Evolutionary conservation across 2,797 vertebrate genomes (phyloP), one percentile per base, ranked within the genome.

Genomic region (Syncerus caffer): DNA sequence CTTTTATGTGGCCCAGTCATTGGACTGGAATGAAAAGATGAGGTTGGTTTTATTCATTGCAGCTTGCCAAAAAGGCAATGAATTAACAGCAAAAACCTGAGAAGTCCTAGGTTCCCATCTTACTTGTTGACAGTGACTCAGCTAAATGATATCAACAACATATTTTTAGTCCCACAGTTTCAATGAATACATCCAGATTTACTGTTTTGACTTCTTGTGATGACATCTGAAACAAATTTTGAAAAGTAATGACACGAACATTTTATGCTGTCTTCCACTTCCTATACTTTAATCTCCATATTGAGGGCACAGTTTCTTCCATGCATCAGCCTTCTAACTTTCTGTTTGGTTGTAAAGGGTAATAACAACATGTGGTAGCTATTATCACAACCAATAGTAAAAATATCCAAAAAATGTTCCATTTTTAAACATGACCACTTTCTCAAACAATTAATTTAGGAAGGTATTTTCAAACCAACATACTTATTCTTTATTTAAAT

Each of bases 291-390:
- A 55, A 67, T 85, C 89, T 89, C 92, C 38, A 23, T 17, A 57
- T 60, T 87, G 19, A 92, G 7, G 55, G 21, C 45, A 74, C 10
- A 47, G 71, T 42, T 64, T 85, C 51, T 82, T 96, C 60, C 62
- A 74, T 60, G 74, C 51, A 21, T 89, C 67, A 79, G 67, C 19
- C 27, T 47, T 89, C 62, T 88, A 74, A 51, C 62, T n/a, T 91
- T 86, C 13, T 71, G 42, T 97, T 3, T 45, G 1, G 11, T 90
- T 97, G 55, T 79, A 96, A 93, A 94, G 96, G 83, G 64, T 97
- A 98, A 95, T 85, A 97, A 98, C 94, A 96, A 98, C 97, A 98
- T 98, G 97, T 98, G 95, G 96, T 97, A 97, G 97, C 6, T 98
- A 90, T 90, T 94, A 95, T 93, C 64, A 88, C 4, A 82, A 96